Base-by-base conservation (phyloP, 1,140 invertebrate species). In the Lasioglossum baleicum region DNA sequence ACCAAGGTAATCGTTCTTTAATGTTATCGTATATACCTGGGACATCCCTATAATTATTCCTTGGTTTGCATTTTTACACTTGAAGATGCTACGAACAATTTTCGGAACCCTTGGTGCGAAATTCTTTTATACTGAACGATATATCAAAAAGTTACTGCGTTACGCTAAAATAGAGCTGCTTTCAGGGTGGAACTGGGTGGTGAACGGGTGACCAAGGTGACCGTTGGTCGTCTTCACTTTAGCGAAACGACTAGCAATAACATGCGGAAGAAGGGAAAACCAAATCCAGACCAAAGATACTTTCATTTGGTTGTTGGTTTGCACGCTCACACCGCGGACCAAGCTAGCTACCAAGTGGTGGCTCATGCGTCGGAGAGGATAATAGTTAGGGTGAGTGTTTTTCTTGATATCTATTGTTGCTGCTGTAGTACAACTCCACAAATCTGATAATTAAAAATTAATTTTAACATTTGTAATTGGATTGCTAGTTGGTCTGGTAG, bases 241-340 rank as follows among this genome's bases (percentile, higher is more conserved):
- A 98, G 97, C 69, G 98, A 99, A 92, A 99, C 99, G 0, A 99
- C 99, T 0, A 98, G 97, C 78, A 99, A 99, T 91, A 99, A 99
- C 88, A 99, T 99, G 98, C 93, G 99, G 56, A 99, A 99, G 93
- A 99, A 99, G 88, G 98, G 98, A 0, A 98, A 98, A 88, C 99
- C 99, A 0, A 99, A 99, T 94, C 99, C 99, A 0, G 99, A 99
- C 93, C 99, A 99, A 92, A 95, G 98, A 76, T 99, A 99, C 93
- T 99, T 97, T 90, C 96, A 96, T 90, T 94, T 99, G 56, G 98
- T 99, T 0, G 98, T 99, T 10, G 96, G 96, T 0, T 93, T 99
- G 2, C 95, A 98, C 85, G 98, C 98, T 0, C 97, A 99, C 88
- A 96, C 96, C n/a, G 95, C 95, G 0, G 96, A 97, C 71, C 95